A percentile compares a stretch with the other conserved stretches of the same genome.
phyloP scores from a whole-genome alignment of 2,888 invertebrate genomes.

The Lasioglossum lativentre region DNA sequence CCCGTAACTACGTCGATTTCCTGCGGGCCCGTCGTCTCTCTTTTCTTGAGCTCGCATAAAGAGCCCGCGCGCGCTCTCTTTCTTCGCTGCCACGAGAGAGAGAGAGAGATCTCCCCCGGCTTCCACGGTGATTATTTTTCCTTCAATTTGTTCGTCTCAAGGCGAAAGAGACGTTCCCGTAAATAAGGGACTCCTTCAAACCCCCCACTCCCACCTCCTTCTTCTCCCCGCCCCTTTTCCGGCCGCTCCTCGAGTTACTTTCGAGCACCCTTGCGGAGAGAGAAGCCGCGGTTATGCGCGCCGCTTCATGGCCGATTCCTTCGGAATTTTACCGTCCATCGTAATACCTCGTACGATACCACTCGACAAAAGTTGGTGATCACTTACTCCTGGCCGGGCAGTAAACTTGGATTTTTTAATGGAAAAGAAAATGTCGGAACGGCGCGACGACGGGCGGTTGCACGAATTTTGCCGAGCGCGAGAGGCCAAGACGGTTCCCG shows the following conservation, averaged over 20 bases:
- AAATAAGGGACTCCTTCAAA: constrained; percentile 10
- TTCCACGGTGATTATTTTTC: constrained; percentile 24
- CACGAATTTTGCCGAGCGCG: neutral
- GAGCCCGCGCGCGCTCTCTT: neutral
- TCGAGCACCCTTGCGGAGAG: neutral
- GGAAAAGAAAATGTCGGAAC: neutral
- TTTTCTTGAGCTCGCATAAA: constrained; percentile 15
- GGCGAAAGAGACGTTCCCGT: constrained; percentile 8
- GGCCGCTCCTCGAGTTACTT: constrained; percentile 9
- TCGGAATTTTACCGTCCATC: neutral
- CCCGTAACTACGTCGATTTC: constrained; percentile 31
- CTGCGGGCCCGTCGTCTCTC: constrained; percentile 1
- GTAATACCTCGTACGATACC: neutral
- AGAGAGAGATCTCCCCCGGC: neutral
- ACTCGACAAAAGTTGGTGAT: neutral
- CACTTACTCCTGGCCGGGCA: neutral
- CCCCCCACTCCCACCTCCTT: neutral
- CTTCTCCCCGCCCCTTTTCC: neutral
- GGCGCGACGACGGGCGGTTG: too few species aligned
- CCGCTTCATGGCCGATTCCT: neutral
- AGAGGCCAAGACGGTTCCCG: neutral
- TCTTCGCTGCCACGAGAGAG: neutral
- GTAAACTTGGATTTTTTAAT: constrained; percentile 4
- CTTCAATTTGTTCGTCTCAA: constrained; percentile 11
- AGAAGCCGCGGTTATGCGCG: neutral